Base-by-base conservation (phyloP, 1,140 invertebrate genomes). In the Penaeus indicus region DNA sequence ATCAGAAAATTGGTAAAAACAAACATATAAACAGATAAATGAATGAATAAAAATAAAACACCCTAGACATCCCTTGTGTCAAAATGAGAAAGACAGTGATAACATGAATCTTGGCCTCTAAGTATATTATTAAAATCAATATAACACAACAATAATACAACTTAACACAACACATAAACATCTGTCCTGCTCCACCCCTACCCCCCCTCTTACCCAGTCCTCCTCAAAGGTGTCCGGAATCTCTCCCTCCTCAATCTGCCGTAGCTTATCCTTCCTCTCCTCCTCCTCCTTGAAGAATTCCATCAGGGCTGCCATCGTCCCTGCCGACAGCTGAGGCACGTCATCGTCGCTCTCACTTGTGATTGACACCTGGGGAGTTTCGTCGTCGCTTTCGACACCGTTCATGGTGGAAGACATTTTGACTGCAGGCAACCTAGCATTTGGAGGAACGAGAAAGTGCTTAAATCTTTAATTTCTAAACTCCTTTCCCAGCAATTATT, bases 221-320 rank as follows among this genome's bases (percentile, higher is more conserved):
- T 98, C 97, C 90, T 96, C 95, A 92, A 97, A 95, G 72, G 19
- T 69, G 4, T 90, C 81, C 7, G 90, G 90, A 69, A 90, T 80
- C 22, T 89, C 82, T 75, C 90, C 80, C 27, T 94, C 93, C 54
- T 93, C 91, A 75, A 94, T 92, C 64, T 81, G 92, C 81, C 94
- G 91, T 60, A 93, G 79, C 88, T 93, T 92, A 72, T 91, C 94
- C 92, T 95, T 94, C 87, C 94, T 93, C 92, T 95, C 94, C 67
- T 94, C 92, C 91, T 96, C 95, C 92, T 98, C 97, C 32, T 92
- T 91, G 89, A 97, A 95, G 93, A 98, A 98, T 92, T 98, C 96
- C 91, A 97, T 94, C 1, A 98, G 93, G 22, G 96, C 96, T 83
- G 94, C 94, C 90, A 97, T 94, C 13, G 97, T 96, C 90, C 95